Evolutionary conservation across 2,113 vertebrate genomes (phyloP).

Genomic region (Ammodytes dubius): DNA sequence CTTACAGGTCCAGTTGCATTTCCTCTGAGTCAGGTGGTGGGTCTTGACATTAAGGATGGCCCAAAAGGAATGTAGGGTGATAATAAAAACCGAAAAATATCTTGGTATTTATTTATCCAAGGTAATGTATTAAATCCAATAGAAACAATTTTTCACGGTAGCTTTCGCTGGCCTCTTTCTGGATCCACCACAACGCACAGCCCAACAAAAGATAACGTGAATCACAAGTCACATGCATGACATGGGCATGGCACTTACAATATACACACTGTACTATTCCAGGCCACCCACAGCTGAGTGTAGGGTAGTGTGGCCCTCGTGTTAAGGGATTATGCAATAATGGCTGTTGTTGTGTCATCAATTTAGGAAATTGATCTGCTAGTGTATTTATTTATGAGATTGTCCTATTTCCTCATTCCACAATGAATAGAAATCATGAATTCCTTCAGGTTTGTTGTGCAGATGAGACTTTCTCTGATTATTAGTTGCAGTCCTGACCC

Average conservation of each 20-base stretch:
- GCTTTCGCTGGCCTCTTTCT: conserved; percentile 15
- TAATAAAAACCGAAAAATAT: neutral
- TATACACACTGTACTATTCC: conserved; percentile 32
- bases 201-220: neutral
- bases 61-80: neutral
- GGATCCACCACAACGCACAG: neutral
- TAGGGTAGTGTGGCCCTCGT: neutral
- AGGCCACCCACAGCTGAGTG: conserved; percentile 15
- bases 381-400: neutral
- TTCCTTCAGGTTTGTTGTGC: neutral
- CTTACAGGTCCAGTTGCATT: conserved; percentile 58
- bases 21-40: conserved; percentile 31
- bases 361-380: neutral
- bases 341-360: neutral
- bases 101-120: too few species aligned
- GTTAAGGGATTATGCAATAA: neutral
- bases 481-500: neutral
- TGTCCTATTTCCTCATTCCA: neutral
- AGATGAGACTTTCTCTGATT: neutral
- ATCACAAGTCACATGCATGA: conserved; percentile 57
- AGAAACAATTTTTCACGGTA: neutral
- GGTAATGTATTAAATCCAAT: too few species aligned
- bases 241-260: conserved; percentile 53
- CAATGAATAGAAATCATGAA: neutral
- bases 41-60: neutral